Evolutionary conservation across 2,797 vertebrate genomes (phyloP), one percentile per base, ranked within the genome.

Genomic region (Cercopithecus mitis): DNA sequence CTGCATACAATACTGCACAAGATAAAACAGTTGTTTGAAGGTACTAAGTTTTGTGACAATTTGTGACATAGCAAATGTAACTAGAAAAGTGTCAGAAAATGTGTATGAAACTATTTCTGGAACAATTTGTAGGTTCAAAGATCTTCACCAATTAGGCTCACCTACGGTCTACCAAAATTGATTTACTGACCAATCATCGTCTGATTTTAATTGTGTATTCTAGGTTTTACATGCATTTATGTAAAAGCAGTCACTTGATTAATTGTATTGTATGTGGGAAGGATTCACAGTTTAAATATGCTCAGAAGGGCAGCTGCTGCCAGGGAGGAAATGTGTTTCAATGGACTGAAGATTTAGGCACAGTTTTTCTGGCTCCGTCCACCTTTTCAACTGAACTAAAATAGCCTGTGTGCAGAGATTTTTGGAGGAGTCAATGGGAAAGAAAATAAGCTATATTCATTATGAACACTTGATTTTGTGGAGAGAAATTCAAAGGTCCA

Each of bases 231-330:
- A 72, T 85, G 64, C 36, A 94, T 95, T 83, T 89, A 98, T 86
- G 91, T 27, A 10, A 72, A 97, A 76, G 24, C 7, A 84, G 96
- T 97, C 94, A 61, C 98, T 97, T 90, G 97, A 98, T 98, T 97
- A 95, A 96, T 97, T 98, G 95, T 97, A 97, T 97, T 92, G 43
- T 97, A 95, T 88, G 72, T 97, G 55, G 83, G 90, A 90, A 97
- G 85, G 82, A 95, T 92, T 96, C 96, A 84, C 67, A 92, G 94
- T 90, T 88, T 95, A 97, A 98, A 91, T 0, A 0, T 27, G 50
- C 93, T 96, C 95, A 96, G 97, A 97, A 87, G 82, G 17, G 67
- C 75, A 80, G 10, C 55, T 94, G 72, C 58, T 98, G 95, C 92
- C 96, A 96, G 88, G 50, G 19, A 98, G 83, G 95, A 98, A 97